Conservation (phyloP, 2,797 vertebrate genomes). For the Eutrigla gurnardus region DNA sequence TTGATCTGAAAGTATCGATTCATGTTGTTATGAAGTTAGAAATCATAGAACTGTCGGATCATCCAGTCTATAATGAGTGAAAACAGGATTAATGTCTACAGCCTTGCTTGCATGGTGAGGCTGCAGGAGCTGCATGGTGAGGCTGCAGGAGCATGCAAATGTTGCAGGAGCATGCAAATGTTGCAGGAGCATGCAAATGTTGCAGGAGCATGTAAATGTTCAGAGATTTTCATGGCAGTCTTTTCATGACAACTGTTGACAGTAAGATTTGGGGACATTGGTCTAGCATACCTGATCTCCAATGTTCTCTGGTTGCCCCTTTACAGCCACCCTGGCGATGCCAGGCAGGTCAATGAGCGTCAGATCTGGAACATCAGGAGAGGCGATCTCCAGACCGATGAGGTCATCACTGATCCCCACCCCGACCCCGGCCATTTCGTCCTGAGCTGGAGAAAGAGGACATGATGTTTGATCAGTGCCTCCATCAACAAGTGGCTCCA, state of each 20-base stretch:
- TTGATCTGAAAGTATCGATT: constrained; percentile 84
- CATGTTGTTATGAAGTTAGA: not conserved
- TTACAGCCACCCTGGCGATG: constrained; percentile 89
- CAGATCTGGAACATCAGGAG: constrained; percentile 89
- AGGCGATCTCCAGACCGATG: constrained; percentile 88
- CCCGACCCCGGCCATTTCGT: constrained; percentile 77
- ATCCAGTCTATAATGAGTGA: not conserved
- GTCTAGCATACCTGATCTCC: constrained; percentile 81
- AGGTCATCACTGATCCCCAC: constrained; percentile 85
- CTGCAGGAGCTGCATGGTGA: no score
- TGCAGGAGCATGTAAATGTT: not conserved
- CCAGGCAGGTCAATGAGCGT: constrained; percentile 93
- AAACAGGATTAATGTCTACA: not conserved
- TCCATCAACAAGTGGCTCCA: not conserved
- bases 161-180: not conserved
- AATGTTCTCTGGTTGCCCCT: constrained; percentile 88
- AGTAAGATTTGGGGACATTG: not conserved
- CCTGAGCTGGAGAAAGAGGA: constrained; percentile 73
- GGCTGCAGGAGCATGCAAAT: not conserved
- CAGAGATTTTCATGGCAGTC: not conserved
- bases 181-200: not conserved
- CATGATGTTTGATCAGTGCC: not conserved
- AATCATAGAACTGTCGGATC: not conserved
- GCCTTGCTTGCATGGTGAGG: not conserved
- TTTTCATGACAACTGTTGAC: not conserved